A percentile compares a stretch with the other conserved stretches of the same genome.
Evolutionary conservation across 2,888 invertebrate species (phyloP).

Genomic region (Acrobasis consociella): DNA sequence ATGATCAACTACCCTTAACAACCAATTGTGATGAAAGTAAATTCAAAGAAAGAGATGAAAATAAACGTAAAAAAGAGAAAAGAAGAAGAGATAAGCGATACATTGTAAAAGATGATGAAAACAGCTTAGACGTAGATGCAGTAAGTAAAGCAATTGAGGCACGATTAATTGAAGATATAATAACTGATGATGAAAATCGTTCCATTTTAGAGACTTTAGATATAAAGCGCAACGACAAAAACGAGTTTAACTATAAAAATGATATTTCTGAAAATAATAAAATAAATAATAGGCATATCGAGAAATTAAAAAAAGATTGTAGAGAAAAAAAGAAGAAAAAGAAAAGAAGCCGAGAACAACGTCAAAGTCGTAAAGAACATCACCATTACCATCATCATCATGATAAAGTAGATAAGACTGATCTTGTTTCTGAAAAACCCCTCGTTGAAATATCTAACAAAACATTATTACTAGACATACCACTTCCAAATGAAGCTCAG

Average conservation of each 20-base stretch:
- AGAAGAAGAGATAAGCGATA: constrained; percentile 85
- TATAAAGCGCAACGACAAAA: constrained; percentile 51
- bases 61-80: constrained; percentile 84
- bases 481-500: constrained; percentile 62
- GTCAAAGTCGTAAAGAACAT: constrained; percentile 85
- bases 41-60: constrained; percentile 77
- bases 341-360: constrained; percentile 91
- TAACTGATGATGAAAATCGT: constrained; percentile 73
- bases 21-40: constrained; percentile 51
- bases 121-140: constrained; percentile 91
- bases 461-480: constrained; percentile 64
- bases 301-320: constrained; percentile 80
- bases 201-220: constrained; percentile 50
- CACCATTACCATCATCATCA: constrained; percentile 85
- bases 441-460: constrained; percentile 53
- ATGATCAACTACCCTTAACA: constrained; percentile 39
- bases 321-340: constrained; percentile 93
- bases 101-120: constrained; percentile 86
- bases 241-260: constrained; percentile 84
- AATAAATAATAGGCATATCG: constrained; percentile 41
- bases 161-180: constrained; percentile 87
- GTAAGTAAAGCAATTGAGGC: constrained; percentile 92
- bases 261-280: constrained; percentile 35
- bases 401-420: constrained; percentile 67
- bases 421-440: constrained; percentile 43